Evolutionary conservation across 2,797 vertebrate species (phyloP).

Genomic region (Aplochiton taeniatus): DNA sequence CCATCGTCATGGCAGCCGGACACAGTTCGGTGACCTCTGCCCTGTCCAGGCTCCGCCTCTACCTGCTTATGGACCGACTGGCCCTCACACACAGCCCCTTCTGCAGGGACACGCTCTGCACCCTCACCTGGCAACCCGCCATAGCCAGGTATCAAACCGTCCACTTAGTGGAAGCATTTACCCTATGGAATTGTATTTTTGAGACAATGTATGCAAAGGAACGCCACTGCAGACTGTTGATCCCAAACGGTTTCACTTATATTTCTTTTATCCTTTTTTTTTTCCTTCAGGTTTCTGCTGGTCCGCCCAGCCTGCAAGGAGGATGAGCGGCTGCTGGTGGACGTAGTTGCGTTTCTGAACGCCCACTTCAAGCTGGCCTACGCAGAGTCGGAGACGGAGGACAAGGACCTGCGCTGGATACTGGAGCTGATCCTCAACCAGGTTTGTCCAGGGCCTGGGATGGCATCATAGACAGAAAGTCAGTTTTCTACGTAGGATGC

Average conservation of each 20-base stretch:
- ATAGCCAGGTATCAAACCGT: constrained; percentile 79
- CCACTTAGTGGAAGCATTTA: background rate
- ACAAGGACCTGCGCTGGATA: constrained; percentile 85
- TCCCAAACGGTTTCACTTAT: too few relatives aligned
- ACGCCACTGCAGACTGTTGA: too few relatives aligned
- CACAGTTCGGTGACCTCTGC: constrained; percentile 85
- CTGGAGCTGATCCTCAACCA: constrained; percentile 87
- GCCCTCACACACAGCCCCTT: constrained; percentile 72
- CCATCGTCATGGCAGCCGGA: constrained; percentile 77
- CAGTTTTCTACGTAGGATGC: too few relatives aligned
- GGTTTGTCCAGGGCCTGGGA: constrained; percentile 68
- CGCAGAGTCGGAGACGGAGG: constrained; percentile 61
- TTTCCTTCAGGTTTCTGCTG: constrained; percentile 85
- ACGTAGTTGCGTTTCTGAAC: constrained; percentile 89
- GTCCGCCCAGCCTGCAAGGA: constrained; percentile 87
- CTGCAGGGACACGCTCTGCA: constrained; percentile 73
- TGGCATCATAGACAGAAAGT: too few relatives aligned
- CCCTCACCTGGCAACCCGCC: constrained; percentile 81
- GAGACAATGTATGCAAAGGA: too few relatives aligned
- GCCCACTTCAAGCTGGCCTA: constrained; percentile 80
- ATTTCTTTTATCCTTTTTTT: background rate
- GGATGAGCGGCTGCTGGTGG: constrained; percentile 91
- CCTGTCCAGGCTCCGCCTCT: constrained; percentile 84
- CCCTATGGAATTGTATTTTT: too few relatives aligned
- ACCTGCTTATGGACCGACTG: constrained; percentile 85